These are phyloP conservation scores for Callithrix jacchus DNA, from an alignment of 2,113 vertebrate species.

Conservation along the genomic window DNA sequence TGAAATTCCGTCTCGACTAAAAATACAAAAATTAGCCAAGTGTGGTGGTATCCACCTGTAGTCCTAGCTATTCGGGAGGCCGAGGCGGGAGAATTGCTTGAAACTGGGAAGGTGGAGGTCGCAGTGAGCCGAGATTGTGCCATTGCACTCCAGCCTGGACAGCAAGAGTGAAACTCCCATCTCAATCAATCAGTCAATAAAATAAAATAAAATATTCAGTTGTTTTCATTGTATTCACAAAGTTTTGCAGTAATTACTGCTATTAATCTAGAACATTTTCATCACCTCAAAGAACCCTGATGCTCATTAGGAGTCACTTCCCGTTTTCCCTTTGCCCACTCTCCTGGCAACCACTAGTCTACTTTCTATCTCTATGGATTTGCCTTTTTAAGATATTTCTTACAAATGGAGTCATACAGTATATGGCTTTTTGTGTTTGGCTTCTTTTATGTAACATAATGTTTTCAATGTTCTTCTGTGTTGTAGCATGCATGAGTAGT, in stretches of 20 bases:
- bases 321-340: not conserved
- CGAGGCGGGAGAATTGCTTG: too few relatives aligned
- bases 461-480: not conserved
- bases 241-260: not conserved
- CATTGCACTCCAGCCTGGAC: too few relatives aligned
- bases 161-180: too few relatives aligned
- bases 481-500: not conserved
- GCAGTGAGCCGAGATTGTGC: too few relatives aligned
- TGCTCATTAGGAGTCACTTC: not conserved
- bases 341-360: not conserved
- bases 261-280: not conserved
- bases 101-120: too few relatives aligned
- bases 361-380: not conserved
- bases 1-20: too few relatives aligned
- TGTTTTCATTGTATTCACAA: not conserved
- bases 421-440: not conserved
- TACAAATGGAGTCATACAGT: not conserved
- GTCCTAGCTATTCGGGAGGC: too few relatives aligned
- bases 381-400: not conserved
- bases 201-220: not conserved
- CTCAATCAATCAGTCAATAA: too few relatives aligned
- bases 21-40: too few relatives aligned
- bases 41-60: too few relatives aligned
- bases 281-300: not conserved
- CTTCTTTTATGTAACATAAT: not conserved